A percentile compares a stretch with the other conserved stretches of the same genome.
Evolutionary conservation across 2,797 vertebrate genomes (phyloP).

Genomic region (Neopelma chrysocephalum): DNA sequence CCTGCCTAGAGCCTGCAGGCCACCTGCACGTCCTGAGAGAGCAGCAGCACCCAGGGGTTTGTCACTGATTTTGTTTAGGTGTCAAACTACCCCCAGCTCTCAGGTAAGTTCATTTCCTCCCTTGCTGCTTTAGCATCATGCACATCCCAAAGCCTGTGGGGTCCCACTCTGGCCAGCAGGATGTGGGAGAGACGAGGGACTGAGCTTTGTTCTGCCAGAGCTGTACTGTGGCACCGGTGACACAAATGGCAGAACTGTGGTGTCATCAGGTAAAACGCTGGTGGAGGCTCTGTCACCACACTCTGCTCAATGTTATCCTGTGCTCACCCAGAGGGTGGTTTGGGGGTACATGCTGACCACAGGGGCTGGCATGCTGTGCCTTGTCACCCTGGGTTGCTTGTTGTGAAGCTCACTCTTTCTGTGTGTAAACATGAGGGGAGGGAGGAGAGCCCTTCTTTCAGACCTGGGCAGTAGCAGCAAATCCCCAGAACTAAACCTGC

Average conservation of each 20-base stretch:
- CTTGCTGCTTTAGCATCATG: not conserved
- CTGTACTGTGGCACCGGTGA: not conserved
- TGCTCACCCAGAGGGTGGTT: not conserved
- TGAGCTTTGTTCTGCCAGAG: not conserved
- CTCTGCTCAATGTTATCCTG: not conserved
- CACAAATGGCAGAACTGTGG: fast-evolving
- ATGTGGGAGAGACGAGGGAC: not conserved
- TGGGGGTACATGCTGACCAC: not conserved
- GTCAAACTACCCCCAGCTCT: not conserved
- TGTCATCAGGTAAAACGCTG: not conserved
- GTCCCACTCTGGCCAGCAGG: not conserved
- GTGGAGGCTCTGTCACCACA: not conserved
- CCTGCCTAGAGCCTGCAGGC: not conserved
- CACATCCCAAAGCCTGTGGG: fast-evolving
- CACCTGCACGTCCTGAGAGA: not conserved
- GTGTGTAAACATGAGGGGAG: not conserved
- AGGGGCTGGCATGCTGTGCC: not conserved
- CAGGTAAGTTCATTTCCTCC: not conserved
- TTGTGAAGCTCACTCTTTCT: not conserved
- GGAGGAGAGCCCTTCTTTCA: not conserved
- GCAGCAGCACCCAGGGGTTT: not conserved
- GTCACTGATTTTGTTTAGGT: not conserved
- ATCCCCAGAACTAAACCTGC: not conserved
- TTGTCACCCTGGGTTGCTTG: not conserved
- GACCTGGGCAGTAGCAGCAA: not conserved